Percentiles rank a stretch among this genome's conserved stretches.
phyloP scores from a whole-genome alignment of 2,113 vertebrate genomes.

The Rousettus leschenaultii region DNA sequence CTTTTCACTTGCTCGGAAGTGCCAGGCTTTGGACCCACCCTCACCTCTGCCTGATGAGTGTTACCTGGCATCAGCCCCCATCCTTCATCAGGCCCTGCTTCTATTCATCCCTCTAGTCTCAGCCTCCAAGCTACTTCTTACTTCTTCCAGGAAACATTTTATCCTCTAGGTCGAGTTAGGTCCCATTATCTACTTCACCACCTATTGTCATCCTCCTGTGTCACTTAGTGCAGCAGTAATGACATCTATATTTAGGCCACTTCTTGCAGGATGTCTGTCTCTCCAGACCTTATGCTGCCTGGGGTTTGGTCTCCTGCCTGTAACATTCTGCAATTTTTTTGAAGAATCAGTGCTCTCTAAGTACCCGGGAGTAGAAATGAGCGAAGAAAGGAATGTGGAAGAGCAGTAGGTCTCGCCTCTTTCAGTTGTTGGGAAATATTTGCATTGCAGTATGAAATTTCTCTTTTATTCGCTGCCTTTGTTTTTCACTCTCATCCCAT shows the following conservation, averaged over 20 bases:
- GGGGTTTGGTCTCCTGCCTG: neutral
- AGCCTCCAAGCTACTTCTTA: neutral
- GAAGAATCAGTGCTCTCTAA: neutral
- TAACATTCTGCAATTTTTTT: neutral
- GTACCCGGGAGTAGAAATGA: neutral
- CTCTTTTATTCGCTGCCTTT: neutral
- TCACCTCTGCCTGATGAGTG: neutral
- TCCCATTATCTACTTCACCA: rapidly evolving
- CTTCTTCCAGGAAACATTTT: neutral
- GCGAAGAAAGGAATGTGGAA: neutral
- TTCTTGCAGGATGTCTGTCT: neutral
- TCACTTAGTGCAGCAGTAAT: neutral
- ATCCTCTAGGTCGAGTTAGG: neutral
- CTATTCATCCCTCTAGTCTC: neutral
- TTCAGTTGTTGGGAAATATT: neutral
- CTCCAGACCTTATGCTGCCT: neutral
- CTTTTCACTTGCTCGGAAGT: neutral
- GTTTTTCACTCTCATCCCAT: neutral
- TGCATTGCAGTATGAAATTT: neutral
- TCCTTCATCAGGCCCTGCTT: neutral
- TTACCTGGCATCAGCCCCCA: too few relatives aligned
- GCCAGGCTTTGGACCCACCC: neutral
- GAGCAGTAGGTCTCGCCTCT: neutral
- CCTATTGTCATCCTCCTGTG: rapidly evolving
- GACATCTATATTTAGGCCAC: neutral